Evolutionary conservation across 2,888 invertebrate species (phyloP).

Genomic region (Drosophila paramelanica): DNA sequence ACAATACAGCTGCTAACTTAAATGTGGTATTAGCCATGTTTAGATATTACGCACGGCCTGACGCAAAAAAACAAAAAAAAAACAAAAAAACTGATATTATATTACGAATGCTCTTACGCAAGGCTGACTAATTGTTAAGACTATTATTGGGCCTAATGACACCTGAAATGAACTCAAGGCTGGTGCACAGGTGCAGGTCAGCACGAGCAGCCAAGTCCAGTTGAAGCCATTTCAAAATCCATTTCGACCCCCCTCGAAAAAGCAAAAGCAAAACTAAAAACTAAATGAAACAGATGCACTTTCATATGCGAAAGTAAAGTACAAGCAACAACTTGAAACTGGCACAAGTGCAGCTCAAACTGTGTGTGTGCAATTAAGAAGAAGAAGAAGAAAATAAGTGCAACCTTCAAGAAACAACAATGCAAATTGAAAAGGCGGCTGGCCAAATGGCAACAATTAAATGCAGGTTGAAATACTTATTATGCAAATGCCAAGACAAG

Average conservation of each 20-base stretch:
- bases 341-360: conserved; percentile 52
- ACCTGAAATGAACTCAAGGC: conserved; percentile 42
- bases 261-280: conserved; percentile 33
- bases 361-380: conserved; percentile 27
- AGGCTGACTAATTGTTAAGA: conserved; percentile 6
- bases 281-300: conserved; percentile 53
- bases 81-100: not conserved
- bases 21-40: not conserved
- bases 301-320: conserved; percentile 59
- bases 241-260: conserved; percentile 13
- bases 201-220: conserved; percentile 15
- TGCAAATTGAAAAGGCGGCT: conserved; percentile 51
- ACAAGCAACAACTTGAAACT: conserved; percentile 39
- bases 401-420: conserved; percentile 47
- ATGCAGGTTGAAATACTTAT: conserved; percentile 47
- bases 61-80: not conserved
- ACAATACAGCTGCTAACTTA: not conserved
- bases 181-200: conserved; percentile 27
- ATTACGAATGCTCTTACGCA: conserved; percentile 1
- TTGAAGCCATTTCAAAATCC: conserved; percentile 48
- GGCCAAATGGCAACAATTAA: conserved; percentile 51
- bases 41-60: not conserved
- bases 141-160: conserved; percentile 22
- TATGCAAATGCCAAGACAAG: conserved; percentile 52
- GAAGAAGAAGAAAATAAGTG: conserved; percentile 21